Percentiles rank a stretch among this genome's conserved stretches.
These are phyloP conservation scores for Scytalopus superciliaris DNA, from an alignment of 2,113 vertebrate species.

Conservation along the genomic window DNA sequence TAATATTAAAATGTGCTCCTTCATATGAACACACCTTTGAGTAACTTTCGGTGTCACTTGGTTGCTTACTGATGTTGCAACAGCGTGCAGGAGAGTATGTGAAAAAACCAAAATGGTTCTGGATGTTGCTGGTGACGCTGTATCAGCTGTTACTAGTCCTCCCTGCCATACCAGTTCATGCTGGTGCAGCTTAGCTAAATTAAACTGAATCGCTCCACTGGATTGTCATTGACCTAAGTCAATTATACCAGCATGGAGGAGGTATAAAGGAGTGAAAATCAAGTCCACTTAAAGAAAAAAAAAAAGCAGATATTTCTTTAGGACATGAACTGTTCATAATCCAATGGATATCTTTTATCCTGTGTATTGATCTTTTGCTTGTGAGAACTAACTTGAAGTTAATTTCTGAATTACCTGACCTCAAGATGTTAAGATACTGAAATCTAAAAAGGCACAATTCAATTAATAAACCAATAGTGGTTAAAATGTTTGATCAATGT, in stretches of 20 bases:
- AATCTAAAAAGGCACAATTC: background rate
- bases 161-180: background rate
- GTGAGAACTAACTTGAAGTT: background rate
- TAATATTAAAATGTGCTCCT: background rate
- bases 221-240: background rate
- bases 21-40: background rate
- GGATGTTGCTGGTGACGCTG: accelerated
- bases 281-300: background rate
- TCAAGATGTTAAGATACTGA: background rate
- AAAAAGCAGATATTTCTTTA: background rate
- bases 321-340: constrained; percentile 1
- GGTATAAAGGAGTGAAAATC: background rate
- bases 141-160: background rate
- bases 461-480: background rate
- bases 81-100: background rate
- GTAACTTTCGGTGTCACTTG: background rate
- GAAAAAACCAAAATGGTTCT: background rate
- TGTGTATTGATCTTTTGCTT: constrained; percentile 22
- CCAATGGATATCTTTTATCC: background rate
- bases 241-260: background rate
- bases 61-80: background rate
- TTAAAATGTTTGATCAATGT: background rate
- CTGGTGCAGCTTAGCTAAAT: background rate
- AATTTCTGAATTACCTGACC: constrained; percentile 19
- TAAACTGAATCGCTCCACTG: background rate